Base-by-base conservation (phyloP, 2,113 vertebrate species). In the Oncorhynchus mykiss region DNA sequence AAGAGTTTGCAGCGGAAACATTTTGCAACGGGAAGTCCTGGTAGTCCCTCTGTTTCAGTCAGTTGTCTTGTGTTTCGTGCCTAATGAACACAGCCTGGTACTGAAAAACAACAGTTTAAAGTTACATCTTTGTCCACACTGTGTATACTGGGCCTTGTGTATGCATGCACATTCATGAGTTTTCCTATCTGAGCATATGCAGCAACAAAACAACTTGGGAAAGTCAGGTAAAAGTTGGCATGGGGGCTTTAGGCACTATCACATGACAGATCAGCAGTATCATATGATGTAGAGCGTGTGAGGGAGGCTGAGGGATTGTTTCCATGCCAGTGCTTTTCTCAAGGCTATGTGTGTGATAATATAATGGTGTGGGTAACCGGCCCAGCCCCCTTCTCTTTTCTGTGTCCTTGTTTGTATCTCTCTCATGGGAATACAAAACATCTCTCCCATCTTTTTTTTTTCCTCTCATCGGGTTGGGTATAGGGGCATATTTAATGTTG, bases 241-340 rank as follows among this genome's bases (percentile, higher is more conserved):
- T 9, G 39, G 39, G 39, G 39, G 39, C 39, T 39, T 39, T 39
- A 45, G 39, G 31, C 18, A 5, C 16, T 11, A 2, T 85, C 83
- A 78, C 78, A 80, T 25, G 72, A 13, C 7, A 31, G 45, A 54
- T 45, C 67, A 34, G 6, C 67, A 11, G 16, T n/a, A 49, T 70
- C 78, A 72, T 74, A 70, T 75, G 75, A 78, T 66, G 34, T 1
- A 6, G 9, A 6, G 25, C 2, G 25, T 49, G 8, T n/a, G 64
- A 67, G 22, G 65, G 79, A 6, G 25, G 48, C 5, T n/a, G 64
- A 62, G 22, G 65, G 79, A 71, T 64, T 79, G 27, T 39, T 68
- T 22, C 62, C 29, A 51, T 54, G 45, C 68, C 66, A n/a, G 14
- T 74, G 48, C 13, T 25, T 79, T 51, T 71, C 31, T 71, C 31